phyloP scores from a whole-genome alignment of 1,140 invertebrate genomes.

The Zelostemma sp. region DNA sequence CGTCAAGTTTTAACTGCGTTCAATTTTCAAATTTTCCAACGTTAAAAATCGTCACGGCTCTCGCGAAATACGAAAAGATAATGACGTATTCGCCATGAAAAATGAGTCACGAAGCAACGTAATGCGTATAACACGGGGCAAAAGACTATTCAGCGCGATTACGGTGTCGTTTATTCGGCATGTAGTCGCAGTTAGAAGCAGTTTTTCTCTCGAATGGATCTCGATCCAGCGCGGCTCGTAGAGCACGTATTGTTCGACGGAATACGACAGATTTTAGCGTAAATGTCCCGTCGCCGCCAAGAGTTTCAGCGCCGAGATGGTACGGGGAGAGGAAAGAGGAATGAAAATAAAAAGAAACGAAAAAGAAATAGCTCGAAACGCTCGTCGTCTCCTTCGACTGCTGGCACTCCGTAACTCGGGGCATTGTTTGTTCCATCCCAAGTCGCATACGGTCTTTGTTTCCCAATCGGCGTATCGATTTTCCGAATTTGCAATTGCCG shows the following conservation, averaged over 20 bases:
- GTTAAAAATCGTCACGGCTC: no score
- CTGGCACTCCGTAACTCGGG: slow-evolving; percentile 21
- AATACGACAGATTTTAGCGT: slow-evolving; percentile 14
- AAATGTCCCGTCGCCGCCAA: slow-evolving; percentile 13
- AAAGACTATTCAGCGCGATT: slow-evolving; percentile 23
- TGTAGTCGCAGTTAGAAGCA: slow-evolving; percentile 8
- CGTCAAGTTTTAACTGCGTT: no score
- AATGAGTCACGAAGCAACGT: background rate
- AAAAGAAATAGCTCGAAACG: slow-evolving; percentile 13
- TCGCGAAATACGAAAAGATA: background rate
- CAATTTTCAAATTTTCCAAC: no score
- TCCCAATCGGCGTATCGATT: slow-evolving; percentile 37
- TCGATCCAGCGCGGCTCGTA: slow-evolving; percentile 1
- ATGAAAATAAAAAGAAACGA: slow-evolving; percentile 25
- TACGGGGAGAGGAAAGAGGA: background rate
- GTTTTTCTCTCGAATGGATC: slow-evolving; percentile 9
- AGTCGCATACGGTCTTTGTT: slow-evolving; percentile 26
- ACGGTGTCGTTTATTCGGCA: slow-evolving; percentile 21
- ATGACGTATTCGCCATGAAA: background rate
- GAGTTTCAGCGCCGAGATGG: slow-evolving; percentile 17
- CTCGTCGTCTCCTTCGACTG: background rate
- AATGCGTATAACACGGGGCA: background rate
- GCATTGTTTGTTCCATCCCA: slow-evolving; percentile 27
- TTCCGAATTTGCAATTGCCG: background rate
- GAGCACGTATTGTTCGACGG: slow-evolving; percentile 17